Conservation (phyloP, 2,888 invertebrate species). For the Rotaria sp. region DNA sequence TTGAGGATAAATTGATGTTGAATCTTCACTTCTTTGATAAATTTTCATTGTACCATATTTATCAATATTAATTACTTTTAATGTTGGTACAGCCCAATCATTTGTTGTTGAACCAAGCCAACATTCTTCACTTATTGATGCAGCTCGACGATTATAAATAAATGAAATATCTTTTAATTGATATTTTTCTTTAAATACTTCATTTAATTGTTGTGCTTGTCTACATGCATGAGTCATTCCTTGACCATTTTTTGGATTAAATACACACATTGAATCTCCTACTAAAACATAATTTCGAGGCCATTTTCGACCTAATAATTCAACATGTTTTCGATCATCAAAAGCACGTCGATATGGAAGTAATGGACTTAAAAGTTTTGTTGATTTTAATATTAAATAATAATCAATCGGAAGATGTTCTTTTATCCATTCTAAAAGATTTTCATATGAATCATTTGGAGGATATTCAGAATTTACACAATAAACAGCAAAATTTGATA, state of each 20-base stretch:
- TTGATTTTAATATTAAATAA: constrained; percentile 26
- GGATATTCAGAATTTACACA: constrained; percentile 5
- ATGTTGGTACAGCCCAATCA: constrained; percentile 14
- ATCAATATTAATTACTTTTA: constrained; percentile 11
- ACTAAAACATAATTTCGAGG: not conserved
- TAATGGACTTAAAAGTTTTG: not conserved
- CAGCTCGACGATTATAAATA: not conserved
- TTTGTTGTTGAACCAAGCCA: constrained; percentile 23
- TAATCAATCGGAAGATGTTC: not conserved
- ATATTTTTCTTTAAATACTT: not conserved
- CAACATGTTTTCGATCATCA: constrained; percentile 16
- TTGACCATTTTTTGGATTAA: constrained; percentile 26
- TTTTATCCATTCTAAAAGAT: constrained; percentile 14
- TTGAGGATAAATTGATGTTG: not conserved
- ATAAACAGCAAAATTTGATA: constrained; percentile 14
- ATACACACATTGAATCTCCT: constrained; percentile 7
- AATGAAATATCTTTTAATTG: not conserved
- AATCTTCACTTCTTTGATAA: not conserved
- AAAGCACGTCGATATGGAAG: constrained; percentile 18
- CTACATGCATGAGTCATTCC: constrained; percentile 19
- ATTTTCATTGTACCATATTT: not conserved
- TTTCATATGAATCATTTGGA: constrained; percentile 19
- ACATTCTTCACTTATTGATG: constrained; percentile 12
- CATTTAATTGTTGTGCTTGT: not conserved
- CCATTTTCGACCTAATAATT: not conserved